Percentiles rank a stretch among this genome's conserved stretches.
Evolutionary conservation across 2,797 vertebrate genomes (phyloP).

Genomic region (Leontopithecus rosalia): DNA sequence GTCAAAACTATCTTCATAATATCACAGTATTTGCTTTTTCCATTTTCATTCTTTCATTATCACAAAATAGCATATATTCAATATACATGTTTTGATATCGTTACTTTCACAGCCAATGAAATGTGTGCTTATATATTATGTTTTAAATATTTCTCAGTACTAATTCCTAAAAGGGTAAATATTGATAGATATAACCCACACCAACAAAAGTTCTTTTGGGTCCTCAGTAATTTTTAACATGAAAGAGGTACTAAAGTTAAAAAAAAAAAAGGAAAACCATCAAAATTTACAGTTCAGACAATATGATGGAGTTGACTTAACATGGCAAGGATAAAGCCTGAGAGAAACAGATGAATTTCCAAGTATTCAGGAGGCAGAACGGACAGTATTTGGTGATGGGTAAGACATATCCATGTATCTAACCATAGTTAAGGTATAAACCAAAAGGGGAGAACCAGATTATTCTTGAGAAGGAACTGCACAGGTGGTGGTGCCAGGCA

Average conservation of each 20-base stretch:
- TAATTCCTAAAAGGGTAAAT: slow-evolving; percentile 48
- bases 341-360: background rate
- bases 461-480: background rate
- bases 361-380: background rate
- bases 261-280: background rate
- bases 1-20: background rate
- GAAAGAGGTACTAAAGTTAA: background rate
- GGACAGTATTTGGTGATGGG: background rate
- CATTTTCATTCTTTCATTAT: background rate
- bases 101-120: slow-evolving; percentile 9
- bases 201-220: slow-evolving; percentile 1
- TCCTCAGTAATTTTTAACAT: slow-evolving; percentile 22
- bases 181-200: background rate
- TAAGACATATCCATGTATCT: background rate
- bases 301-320: background rate
- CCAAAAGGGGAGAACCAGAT: background rate
- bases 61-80: background rate
- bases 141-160: slow-evolving; percentile 26
- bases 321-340: background rate
- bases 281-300: slow-evolving; percentile 19
- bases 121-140: background rate
- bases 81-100: background rate
- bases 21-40: background rate
- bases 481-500: background rate
- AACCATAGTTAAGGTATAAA: background rate